Base-by-base conservation (phyloP, 1,140 invertebrate species). In the Leptonema lineaticorne region DNA sequence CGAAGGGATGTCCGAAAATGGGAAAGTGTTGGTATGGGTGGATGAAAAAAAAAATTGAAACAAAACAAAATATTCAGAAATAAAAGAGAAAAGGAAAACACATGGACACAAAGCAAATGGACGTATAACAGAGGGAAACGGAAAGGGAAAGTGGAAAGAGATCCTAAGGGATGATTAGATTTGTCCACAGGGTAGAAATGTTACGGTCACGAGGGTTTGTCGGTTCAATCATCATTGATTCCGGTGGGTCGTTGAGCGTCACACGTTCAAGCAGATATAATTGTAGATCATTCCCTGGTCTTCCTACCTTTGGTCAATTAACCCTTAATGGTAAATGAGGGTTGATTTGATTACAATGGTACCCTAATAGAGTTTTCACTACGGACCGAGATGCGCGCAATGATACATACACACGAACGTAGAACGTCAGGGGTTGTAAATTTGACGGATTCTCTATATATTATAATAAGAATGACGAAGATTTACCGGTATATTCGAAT, bases 281-380 rank as follows among this genome's bases (percentile, higher is more conserved):
- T 33, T 27, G 30, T 62, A 62, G 59, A 41, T 62, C 59, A 62
- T 45, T 45, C 59, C 22, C 24, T 11, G 16, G 20, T 24, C 46
- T 18, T 45, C 33, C 59, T 62, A 62, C 59, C 59, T 62, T 45
- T 37, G 59, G 33, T 24, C 59, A 62, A 62, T 62, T 62, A 62
- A 45, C 59, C 59, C 30, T 62, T 62, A 62, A 62, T 45, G 37
- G 30, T 62, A 62, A 62, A 62, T 62, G 59, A 62, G 59, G 59
- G 59, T 62, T 62, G 59, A 62, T 62, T 62, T 62, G 59, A 62
- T 62, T 62, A 62, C 59, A 62, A 33, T 62, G 30, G 59, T 45
- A 33, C 37, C 59, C 33, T 62, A 45, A 45, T 62, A 62, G 29
- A 37, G 59, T 62, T 62, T 62, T 62, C 59, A 62, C 37, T 62